Conservation (phyloP, 2,797 vertebrate genomes). For the Oreortyx pictus region DNA sequence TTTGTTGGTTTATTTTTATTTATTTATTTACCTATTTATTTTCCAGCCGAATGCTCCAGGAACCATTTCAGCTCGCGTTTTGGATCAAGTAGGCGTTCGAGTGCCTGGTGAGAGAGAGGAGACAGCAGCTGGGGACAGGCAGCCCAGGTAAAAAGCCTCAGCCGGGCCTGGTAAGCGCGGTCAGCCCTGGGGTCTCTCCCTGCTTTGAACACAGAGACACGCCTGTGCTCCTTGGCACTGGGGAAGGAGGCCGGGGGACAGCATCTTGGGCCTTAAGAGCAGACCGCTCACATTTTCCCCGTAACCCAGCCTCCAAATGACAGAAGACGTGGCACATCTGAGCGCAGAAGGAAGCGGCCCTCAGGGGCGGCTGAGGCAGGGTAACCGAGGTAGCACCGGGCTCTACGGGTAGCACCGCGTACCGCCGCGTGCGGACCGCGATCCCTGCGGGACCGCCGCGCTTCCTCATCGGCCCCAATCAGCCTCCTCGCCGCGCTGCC, state of each 20-base stretch:
- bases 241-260: not conserved
- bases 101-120: constrained; percentile 1
- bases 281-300: not conserved
- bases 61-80: not conserved
- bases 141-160: not conserved
- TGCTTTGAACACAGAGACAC: not conserved
- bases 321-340: not conserved
- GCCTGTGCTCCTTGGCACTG: not conserved
- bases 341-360: not conserved
- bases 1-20: not conserved
- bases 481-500: not conserved
- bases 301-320: not conserved
- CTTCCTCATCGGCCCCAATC: not conserved
- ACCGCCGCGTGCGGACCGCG: not conserved
- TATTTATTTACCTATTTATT: too few relatives aligned
- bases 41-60: not conserved
- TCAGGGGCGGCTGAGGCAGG: fast-evolving
- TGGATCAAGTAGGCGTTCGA: not conserved
- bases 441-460: not conserved
- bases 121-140: not conserved
- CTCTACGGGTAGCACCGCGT: not conserved
- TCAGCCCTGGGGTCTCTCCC: not conserved
- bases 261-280: not conserved
- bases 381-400: not conserved
- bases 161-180: not conserved